phyloP scores from a whole-genome alignment of 2,113 vertebrate species.

The Greenwoodochromis staneri region DNA sequence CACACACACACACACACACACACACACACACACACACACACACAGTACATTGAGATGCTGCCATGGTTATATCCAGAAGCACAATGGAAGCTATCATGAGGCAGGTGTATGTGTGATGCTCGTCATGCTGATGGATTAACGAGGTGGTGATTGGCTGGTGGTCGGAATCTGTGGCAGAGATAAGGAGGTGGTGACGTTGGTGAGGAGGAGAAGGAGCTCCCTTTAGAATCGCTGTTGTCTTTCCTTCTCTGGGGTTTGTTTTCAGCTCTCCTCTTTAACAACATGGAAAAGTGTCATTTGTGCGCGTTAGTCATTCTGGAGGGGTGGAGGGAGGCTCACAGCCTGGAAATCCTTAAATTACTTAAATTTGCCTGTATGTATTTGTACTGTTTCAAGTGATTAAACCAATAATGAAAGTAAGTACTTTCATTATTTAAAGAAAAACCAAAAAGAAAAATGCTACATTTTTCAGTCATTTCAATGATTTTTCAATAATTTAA shows the following conservation, averaged over 20 bases:
- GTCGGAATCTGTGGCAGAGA: constrained; percentile 1
- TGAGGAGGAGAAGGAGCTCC: background rate
- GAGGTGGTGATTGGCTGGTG: constrained; percentile 1
- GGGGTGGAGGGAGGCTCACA: background rate
- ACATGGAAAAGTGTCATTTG: background rate
- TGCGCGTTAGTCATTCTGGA: background rate
- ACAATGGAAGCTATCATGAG: constrained; percentile 1
- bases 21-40: background rate
- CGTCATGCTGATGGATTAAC: background rate
- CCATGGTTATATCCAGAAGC: background rate
- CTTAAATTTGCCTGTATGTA: background rate
- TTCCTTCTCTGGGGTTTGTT: background rate
- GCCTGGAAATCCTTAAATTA: background rate
- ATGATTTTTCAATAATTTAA: background rate
- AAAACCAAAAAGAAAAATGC: background rate
- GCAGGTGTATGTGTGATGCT: background rate
- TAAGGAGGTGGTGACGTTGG: constrained; percentile 9
- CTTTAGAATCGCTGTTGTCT: background rate
- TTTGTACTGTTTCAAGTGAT: background rate
- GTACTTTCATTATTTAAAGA: background rate
- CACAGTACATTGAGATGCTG: background rate
- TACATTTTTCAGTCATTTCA: background rate
- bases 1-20: background rate
- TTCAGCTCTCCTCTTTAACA: background rate
- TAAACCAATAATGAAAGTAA: background rate